Evolutionary conservation across 92 coral and sea anemone genomes (phyloP), one percentile per base, ranked within the genome.

Genomic region (Zoanthus solanderi): DNA sequence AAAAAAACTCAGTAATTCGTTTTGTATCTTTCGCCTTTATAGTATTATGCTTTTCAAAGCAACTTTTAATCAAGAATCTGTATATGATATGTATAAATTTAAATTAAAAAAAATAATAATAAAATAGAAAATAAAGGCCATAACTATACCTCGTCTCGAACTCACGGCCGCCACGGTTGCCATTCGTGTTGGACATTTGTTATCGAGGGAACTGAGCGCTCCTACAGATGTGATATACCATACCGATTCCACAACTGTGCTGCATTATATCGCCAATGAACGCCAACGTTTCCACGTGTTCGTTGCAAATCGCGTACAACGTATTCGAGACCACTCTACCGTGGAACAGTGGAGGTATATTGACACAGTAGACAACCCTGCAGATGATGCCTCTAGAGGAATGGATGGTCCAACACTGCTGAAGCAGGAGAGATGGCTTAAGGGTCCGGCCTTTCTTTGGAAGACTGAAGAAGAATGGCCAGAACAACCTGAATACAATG

Each of bases 311-410:
- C 92, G 92, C 34, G 83, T 88, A n/a, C 87, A 91, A 37, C 16
- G 75, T 54, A 91, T 84, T 75, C 58, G 92, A 7, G 90, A 88
- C n/a, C 71, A 78, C 9, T 75, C 91, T 6, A 72, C 84, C 32
- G 60, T 84, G n/a, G 34, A 9, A 34, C 91, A 91, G 65, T 91
- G 93, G 93, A 74, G 75, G 53, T 91, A 91, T 73, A 91, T 91
- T 17, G 84, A 78, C 76, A 90, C 93, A 54, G 75, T 67, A 31
- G 18, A 56, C 57, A 87, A 93, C 44, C 95, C 95, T 5, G 93
- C 93, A 30, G 95, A 92, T 44, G 90, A 90, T 46, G 90, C 95
- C 65, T 90, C 93, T 32, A 86, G 93, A 50, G 95, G 88, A 14
- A 63, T 88, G 47, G 45, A 60, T 32, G 91, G 79, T 16, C 7